Evolutionary conservation across 2,797 vertebrate genomes (phyloP), one percentile per base, ranked within the genome.

Genomic region (Etheostoma nigrum): DNA sequence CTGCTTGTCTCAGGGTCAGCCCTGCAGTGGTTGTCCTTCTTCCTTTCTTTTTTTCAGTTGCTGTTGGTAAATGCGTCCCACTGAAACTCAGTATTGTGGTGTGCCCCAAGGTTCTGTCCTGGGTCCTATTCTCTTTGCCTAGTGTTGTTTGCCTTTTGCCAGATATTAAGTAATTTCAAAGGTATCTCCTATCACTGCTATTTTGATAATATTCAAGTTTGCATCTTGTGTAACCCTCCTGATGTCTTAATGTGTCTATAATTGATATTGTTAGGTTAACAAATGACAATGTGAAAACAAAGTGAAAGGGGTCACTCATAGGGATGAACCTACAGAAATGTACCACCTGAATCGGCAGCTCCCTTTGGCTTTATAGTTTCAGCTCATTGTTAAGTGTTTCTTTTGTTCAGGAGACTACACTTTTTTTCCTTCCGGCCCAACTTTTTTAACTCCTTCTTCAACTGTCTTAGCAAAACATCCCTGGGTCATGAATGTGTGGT

Each of bases 31-130:
- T 57, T 63, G 9, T 60, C 15, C 11, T 44, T 23, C 25, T 30
- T 16, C 33, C 30, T 53, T 47, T 48, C 48, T 67, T 2, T 23
- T 61, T 61, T 21, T 78, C 18, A 21, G 48, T 54, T 48, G n/a
- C 6, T 62, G 27, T 60, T 42, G 10, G 21, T 51, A 27, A n/a
- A 6, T 18, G 15, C 2, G 0, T 62, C 55, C 4, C 27, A 47
- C 44, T 71, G 15, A 47, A 82, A n/a, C 16, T 54, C 27, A 30
- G n/a, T 48, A n/a, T 48, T 66, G 49, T 40, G 54, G 48, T 65
- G 61, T 51, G 5, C 48, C 45, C 11, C 54, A 33, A 54, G 19
- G 65, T 9, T 15, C 1, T 45, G 9, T 61, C n/a, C 67, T 59
- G 45, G 45, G 45, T 25, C 45, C 54, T 72, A 18, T 47, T 65